A percentile compares a stretch with the other conserved stretches of the same genome.
phyloP scores from a whole-genome alignment of 2,888 invertebrate species.

The Chloroclysta siterata region DNA sequence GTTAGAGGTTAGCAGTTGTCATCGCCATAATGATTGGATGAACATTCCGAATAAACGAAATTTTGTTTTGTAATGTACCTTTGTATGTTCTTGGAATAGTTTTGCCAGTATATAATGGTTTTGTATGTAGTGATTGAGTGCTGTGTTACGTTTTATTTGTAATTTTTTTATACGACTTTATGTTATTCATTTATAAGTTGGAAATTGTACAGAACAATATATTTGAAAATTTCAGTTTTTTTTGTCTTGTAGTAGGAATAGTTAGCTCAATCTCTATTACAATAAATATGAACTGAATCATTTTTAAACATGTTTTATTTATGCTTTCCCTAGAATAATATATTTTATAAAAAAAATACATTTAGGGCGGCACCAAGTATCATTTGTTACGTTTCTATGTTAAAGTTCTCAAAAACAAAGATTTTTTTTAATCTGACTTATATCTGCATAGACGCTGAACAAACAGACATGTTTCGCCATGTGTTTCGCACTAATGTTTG shows the following conservation, averaged over 20 bases:
- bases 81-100: slow-evolving; percentile 18
- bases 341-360: no score
- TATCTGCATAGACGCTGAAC: no score
- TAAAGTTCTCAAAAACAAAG: no score
- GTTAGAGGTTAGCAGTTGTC: no score
- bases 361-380: no score
- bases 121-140: slow-evolving; percentile 64
- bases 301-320: slow-evolving; percentile 30
- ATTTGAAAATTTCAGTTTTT: slow-evolving; percentile 25
- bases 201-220: slow-evolving; percentile 39
- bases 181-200: slow-evolving; percentile 38
- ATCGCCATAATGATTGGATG: slow-evolving; percentile 42
- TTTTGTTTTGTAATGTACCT: slow-evolving; percentile 33
- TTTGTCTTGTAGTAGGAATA: slow-evolving; percentile 21
- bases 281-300: slow-evolving; percentile 39
- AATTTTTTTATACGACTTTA: slow-evolving; percentile 34
- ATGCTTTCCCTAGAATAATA: no score
- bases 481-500: no score
- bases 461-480: no score
- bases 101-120: slow-evolving; percentile 54
- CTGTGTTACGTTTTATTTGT: slow-evolving; percentile 64
- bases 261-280: slow-evolving; percentile 43
- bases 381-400: no score
- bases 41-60: slow-evolving; percentile 58
- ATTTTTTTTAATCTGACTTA: no score